Base-by-base conservation (phyloP, 35 echinoderm and acorn worm species). In the Hemicentrotus pulcherrimus region DNA sequence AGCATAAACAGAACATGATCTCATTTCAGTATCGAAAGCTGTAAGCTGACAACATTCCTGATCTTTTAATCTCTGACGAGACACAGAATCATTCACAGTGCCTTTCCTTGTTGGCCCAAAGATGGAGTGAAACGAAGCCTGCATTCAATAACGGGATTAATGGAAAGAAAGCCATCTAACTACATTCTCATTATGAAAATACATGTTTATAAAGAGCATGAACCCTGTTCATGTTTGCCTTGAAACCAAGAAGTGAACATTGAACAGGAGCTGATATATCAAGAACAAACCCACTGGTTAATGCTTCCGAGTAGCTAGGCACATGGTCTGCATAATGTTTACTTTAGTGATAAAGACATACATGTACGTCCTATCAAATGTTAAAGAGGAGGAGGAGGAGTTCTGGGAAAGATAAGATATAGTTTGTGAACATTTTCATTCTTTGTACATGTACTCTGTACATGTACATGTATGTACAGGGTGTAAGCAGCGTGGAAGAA, bases 1-100 rank as follows among this genome's bases (percentile, higher is more conserved):
- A 7, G 24, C 65, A 22, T 22, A 78, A 78, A 78, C 22, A 78
- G 19, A 22, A 78, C 22, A 28, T 78, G 18, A n/a, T 78, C 65
- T 78, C 28, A 78, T 78, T 78, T 78, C 65, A 78, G 19, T n/a
- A 31, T 93, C 45, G 11, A 48, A 58, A 28, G 16, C 46, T 15
- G 10, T 16, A 50, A 11, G 91, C 91, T 93, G 91, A 58, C 91
- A 93, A 58, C 91, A 46, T 93, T 93, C 91, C 91, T 93, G 46
- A 93, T 47, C 91, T 58, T 48, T 93, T 50, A 50, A 93, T 47
- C 91, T 31, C 91, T 14, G 91, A 10, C 91, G 91, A 93, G 91
- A 93, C 91, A 30, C 16, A 12, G 48, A 28, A 93, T 93, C 91
- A 78, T 78, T 50, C 18, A 91, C 32, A 93, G 16, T 93, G 50